These are phyloP conservation scores for Atethmia centrago DNA, from an alignment of 2,888 invertebrate species.

Conservation along the genomic window DNA sequence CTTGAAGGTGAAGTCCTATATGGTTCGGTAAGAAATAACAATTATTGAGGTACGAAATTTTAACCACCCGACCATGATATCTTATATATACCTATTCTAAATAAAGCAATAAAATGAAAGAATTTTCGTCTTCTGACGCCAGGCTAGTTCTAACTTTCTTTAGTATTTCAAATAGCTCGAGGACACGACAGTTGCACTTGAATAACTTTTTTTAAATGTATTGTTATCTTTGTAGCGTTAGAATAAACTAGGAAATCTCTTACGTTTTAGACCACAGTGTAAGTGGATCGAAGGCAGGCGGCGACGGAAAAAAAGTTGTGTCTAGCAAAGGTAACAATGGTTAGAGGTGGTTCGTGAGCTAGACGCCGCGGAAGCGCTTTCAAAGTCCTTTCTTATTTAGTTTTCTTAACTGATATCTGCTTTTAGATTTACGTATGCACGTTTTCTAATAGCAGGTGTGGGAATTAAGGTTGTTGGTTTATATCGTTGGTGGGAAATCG, in stretches of 20 bases:
- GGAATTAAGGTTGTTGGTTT: slow-evolving; percentile 50
- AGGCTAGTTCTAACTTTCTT: background rate
- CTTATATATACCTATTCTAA: background rate
- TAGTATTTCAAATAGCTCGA: background rate
- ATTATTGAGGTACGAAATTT: background rate
- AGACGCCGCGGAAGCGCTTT: slow-evolving; percentile 68
- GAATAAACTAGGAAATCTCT: background rate
- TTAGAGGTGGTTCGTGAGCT: slow-evolving; percentile 74
- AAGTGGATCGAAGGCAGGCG: slow-evolving; percentile 69
- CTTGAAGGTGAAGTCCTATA: background rate
- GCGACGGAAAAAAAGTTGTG: slow-evolving; percentile 75
- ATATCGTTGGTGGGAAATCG: slow-evolving; percentile 35
- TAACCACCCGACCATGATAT: background rate
- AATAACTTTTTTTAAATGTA: background rate
- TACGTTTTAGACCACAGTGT: slow-evolving; percentile 58
- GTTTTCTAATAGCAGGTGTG: slow-evolving; percentile 47
- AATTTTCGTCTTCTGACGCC: background rate
- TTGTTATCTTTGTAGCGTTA: background rate
- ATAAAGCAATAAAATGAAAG: background rate
- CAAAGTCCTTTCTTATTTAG: slow-evolving; percentile 65
- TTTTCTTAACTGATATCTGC: slow-evolving; percentile 71
- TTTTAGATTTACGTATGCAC: slow-evolving; percentile 58
- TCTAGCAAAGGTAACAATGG: slow-evolving; percentile 82
- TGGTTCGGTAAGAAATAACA: background rate
- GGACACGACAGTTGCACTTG: background rate